Base-by-base conservation (phyloP, 1,140 invertebrate species). In the Microplitis demolitor region DNA sequence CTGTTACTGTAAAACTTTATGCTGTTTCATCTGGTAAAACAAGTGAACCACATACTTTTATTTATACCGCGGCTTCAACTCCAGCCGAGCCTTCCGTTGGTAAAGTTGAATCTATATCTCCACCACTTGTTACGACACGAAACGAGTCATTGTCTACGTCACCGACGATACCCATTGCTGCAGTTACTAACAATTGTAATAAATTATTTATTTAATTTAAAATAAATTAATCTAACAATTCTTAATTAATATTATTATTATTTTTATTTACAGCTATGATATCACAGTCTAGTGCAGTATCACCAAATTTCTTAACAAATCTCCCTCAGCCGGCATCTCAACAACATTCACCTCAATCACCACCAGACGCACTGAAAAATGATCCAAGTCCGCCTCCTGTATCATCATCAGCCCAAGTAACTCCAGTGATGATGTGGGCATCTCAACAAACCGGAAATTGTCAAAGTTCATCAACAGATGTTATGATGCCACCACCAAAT, bases 21-120 rank as follows among this genome's bases (percentile, higher is more conserved):
- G 94, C 97, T 34, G 89, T 94, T 5, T 97, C 96, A 66, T 95
- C 93, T 63, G 94, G 94, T 72, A 96, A 96, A 87, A 91, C 91
- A 64, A 96, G 95, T 81, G 96, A 98, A 82, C 91, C 95, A 33
- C 94, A 96, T 82, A 89, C 89, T 45, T 97, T 98, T 88, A 90
- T 92, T 73, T 98, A 97, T 84, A 93, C 92, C 62, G 91, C 93
- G 60, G 80, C 83, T 14, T 79, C 83, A 4, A 77, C 82, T 6
- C 67, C 83, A 0, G 74, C 81, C 0, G 78, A 81, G 31, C 81
- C 82, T 3, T 80, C 83, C 3, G 70, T 85, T 8, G 84, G 82
- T 11, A 84, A 85, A 61, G 50, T 83, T 13, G 84, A 86, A 70
- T 79, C 63, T 6, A 67, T 78, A 3, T 78, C 74, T 16, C 64